These are phyloP conservation scores for Dryocosmus kuriphilus DNA, from an alignment of 2,888 invertebrate species.

Conservation along the genomic window DNA sequence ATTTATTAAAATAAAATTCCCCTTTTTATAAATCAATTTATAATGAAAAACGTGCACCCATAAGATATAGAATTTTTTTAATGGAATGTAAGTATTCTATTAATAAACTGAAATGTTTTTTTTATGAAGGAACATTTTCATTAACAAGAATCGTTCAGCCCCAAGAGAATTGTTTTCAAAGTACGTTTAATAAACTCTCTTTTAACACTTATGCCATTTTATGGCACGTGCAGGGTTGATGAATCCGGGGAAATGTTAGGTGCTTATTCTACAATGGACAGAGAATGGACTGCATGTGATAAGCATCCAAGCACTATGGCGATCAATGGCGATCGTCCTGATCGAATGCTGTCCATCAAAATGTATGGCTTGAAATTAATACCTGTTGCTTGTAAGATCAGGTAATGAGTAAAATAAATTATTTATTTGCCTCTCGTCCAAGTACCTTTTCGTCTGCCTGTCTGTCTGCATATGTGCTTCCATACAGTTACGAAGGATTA, in stretches of 20 bases:
- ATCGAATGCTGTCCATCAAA: conserved; percentile 1
- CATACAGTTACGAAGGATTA: conserved; percentile 20
- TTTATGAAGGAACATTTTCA: background rate
- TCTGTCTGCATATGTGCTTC: conserved; percentile 3
- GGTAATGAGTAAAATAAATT: conserved; percentile 32
- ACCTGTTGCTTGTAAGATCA: conserved; percentile 25
- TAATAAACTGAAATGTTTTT: too few species aligned
- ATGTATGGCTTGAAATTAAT: background rate
- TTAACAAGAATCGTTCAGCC: background rate
- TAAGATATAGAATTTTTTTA: too few species aligned
- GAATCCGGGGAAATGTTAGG: background rate
- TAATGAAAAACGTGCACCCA: too few species aligned
- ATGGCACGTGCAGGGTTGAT: conserved; percentile 27
- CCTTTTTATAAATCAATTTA: too few species aligned
- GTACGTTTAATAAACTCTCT: background rate
- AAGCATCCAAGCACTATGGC: conserved; percentile 49
- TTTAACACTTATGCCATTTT: conserved; percentile 2
- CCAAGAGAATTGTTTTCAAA: background rate
- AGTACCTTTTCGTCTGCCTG: background rate
- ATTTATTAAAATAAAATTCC: too few species aligned
- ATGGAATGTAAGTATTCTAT: too few species aligned
- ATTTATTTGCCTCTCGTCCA: conserved; percentile 26
- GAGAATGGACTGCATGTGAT: conserved; percentile 55
- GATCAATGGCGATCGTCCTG: conserved; percentile 43
- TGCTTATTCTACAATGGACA: conserved; percentile 11